phyloP scores from a whole-genome alignment of 1,140 invertebrate species.

The Tachypleus tridentatus region DNA sequence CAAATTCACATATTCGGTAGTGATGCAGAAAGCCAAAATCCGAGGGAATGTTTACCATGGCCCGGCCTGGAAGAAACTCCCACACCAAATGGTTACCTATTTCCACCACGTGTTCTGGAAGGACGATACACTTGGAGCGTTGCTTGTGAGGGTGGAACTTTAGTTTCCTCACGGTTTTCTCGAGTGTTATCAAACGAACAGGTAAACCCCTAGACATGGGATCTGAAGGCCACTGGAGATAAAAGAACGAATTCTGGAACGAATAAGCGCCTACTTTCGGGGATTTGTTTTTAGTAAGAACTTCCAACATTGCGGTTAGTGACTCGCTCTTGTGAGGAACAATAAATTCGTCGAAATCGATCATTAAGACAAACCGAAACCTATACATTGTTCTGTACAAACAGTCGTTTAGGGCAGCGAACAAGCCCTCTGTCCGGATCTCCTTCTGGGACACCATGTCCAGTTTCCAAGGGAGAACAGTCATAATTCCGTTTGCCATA shows the following conservation, averaged over 20 bases:
- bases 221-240: slow-evolving; percentile 69
- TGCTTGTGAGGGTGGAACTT: slow-evolving; percentile 79
- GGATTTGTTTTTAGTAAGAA: slow-evolving; percentile 12
- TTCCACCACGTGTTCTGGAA: slow-evolving; percentile 66
- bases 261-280: slow-evolving; percentile 38
- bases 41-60: slow-evolving; percentile 62
- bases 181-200: slow-evolving; percentile 50
- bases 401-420: slow-evolving; percentile 86
- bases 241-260: slow-evolving; percentile 89
- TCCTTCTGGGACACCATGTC: slow-evolving; percentile 79
- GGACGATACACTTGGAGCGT: slow-evolving; percentile 79
- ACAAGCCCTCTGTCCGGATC: slow-evolving; percentile 81
- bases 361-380: slow-evolving; percentile 64
- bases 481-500: slow-evolving; percentile 46
- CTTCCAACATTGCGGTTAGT: slow-evolving; percentile 29
- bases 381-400: slow-evolving; percentile 75
- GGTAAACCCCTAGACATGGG: slow-evolving; percentile 5
- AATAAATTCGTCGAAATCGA: slow-evolving; percentile 85
- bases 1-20: slow-evolving; percentile 75
- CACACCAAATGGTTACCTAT: slow-evolving; percentile 90
- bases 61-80: slow-evolving; percentile 56
- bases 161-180: slow-evolving; percentile 61
- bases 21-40: slow-evolving; percentile 79
- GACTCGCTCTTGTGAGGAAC: slow-evolving; percentile 63
- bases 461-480: slow-evolving; percentile 69